Evolutionary conservation across 2,888 invertebrate genomes (phyloP), one percentile per base, ranked within the genome.

Genomic region (Drosophila mettleri): DNA sequence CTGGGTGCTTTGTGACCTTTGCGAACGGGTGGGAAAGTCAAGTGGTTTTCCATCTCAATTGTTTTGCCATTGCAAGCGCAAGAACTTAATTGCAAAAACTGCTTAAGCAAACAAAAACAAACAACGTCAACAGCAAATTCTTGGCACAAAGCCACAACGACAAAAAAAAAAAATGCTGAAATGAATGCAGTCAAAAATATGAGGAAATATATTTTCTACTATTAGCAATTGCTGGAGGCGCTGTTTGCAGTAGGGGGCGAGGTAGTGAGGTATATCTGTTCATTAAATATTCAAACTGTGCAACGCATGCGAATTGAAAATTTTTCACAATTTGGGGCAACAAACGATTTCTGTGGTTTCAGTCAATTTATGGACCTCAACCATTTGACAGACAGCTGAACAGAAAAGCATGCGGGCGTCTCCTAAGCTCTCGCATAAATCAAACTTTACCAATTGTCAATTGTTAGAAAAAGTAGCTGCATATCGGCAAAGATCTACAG

Each of bases 281-380:
- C 74, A 80, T 80, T 80, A 80, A 67, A 18, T 73, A 76, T 79
- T 64, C 69, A 69, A 65, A 53, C 54, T 46, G 36, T 53, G 66
- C 77, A 68, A 31, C 61, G 64, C 80, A 63, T 45, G 65, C 60
- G 62, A 72, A 81, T 72, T 77, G 60, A 65, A 48, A 48, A 79
- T 63, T 46, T 41, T 39, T 67, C 48, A 67, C 86, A 74, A 82
- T 83, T 80, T 74, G 67, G 80, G 75, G 57, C 82, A 82, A 82
- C 64, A 66, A 67, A 58, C 82, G 77, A 80, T 81, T 82, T 81
- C 81, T 82, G 74, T 22, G 63, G 63, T 53, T 53, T 49, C 54
- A 59, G 67, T 27, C 45, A 43, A 61, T 61, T 62, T 46, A 43
- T 43, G 18, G 34, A 38, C 61, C 48, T 53, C 33, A 52, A 1